Conservation (phyloP, 2,888 invertebrate species). For the Psylliodes chrysocephalus region DNA sequence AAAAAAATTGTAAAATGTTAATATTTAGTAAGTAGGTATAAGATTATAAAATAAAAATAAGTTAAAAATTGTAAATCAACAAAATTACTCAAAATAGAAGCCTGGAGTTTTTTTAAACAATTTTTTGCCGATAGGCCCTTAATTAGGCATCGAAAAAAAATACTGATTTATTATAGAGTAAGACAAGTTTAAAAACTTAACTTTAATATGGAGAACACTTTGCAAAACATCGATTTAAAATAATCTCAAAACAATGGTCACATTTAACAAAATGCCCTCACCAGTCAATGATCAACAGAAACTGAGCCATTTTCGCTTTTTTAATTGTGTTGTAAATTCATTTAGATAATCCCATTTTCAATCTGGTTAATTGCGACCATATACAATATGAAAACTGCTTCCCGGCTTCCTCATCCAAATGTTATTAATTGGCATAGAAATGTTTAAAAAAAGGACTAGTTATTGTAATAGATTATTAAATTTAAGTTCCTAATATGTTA, state of each 20-base stretch:
- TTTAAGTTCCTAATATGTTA: too few relatives aligned
- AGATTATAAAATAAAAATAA: conserved; percentile 25
- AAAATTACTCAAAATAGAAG: conserved; percentile 15
- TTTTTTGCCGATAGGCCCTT: conserved; percentile 23
- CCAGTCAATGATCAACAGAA: conserved; percentile 4
- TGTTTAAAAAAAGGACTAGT: too few relatives aligned
- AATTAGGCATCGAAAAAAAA: conserved; percentile 27
- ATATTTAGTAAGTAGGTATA: conserved; percentile 16
- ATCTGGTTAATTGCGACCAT: too few relatives aligned
- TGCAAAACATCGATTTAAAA: not conserved
- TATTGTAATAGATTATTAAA: too few relatives aligned
- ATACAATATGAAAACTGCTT: too few relatives aligned
- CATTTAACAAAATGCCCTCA: conserved; percentile 8
- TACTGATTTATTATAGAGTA: conserved; percentile 20
- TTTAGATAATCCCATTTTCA: too few relatives aligned
- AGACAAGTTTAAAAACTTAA: not conserved
- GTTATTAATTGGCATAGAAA: too few relatives aligned
- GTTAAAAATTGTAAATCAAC: conserved; percentile 10
- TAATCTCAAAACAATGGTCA: not conserved
- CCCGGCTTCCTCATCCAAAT: too few relatives aligned
- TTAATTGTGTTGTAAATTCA: not conserved
- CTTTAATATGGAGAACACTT: conserved; percentile 4
- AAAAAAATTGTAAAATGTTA: conserved; percentile 19
- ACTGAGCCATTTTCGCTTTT: not conserved
- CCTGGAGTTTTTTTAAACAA: conserved; percentile 13